Percentiles rank a stretch among this genome's conserved stretches.
Evolutionary conservation across 2,113 vertebrate genomes (phyloP).

Genomic region (Ageneiosus marmoratus): DNA sequence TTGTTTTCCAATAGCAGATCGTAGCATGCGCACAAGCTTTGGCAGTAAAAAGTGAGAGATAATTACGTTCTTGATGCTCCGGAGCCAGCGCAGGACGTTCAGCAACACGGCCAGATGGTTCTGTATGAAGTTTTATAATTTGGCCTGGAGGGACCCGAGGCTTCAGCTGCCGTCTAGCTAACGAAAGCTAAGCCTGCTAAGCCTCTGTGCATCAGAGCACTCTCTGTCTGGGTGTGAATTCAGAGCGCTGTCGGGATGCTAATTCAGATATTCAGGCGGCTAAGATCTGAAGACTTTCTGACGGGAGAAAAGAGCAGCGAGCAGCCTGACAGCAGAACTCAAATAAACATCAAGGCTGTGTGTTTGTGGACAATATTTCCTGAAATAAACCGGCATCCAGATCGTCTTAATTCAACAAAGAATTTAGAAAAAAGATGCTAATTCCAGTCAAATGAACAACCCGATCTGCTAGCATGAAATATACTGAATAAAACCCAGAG

Average conservation of each 20-base stretch:
- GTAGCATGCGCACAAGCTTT: neutral
- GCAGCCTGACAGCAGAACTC: neutral
- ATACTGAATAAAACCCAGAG: neutral
- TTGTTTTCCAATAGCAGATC: neutral
- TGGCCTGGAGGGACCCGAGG: neutral
- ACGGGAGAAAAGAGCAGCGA: neutral
- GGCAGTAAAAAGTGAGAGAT: neutral
- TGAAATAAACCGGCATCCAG: neutral
- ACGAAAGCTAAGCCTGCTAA: conserved; percentile 25
- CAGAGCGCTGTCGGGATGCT: conserved; percentile 1
- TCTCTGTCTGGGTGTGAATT: conserved; percentile 17
- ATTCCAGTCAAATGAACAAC: neutral
- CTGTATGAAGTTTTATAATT: conserved; percentile 31
- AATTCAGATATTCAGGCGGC: conserved; percentile 22
- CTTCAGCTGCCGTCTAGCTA: conserved; percentile 28
- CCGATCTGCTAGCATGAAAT: neutral
- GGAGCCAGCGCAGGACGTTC: neutral
- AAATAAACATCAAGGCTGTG: neutral
- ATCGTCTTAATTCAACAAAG: neutral
- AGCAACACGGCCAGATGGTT: conserved; percentile 20
- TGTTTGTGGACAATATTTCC: neutral
- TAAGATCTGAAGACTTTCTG: neutral
- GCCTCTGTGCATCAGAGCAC: conserved; percentile 19
- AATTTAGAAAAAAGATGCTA: neutral
- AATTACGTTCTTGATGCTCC: neutral